Percentiles rank a stretch among this genome's conserved stretches.
These are phyloP conservation scores for Desmophyllum pertusum DNA, from an alignment of 92 coral and sea anemone genomes.

Conservation along the genomic window DNA sequence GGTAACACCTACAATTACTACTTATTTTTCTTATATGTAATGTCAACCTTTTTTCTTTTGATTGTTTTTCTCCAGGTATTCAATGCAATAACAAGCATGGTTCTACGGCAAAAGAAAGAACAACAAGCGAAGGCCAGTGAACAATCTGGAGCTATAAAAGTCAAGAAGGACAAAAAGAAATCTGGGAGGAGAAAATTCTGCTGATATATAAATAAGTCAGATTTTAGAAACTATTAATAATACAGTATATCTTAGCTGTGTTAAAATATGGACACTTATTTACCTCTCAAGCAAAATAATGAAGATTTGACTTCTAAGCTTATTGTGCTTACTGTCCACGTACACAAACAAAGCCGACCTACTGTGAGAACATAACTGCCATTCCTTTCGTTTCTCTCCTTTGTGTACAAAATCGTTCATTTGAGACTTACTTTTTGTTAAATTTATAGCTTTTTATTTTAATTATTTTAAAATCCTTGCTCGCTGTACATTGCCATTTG, in stretches of 20 bases:
- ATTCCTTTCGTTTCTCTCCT: background rate
- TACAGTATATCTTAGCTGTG: constrained; percentile 10
- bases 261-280: constrained; percentile 7
- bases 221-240: constrained; percentile 30
- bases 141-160: constrained; percentile 78
- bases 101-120: constrained; percentile 87
- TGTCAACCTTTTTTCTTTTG: background rate
- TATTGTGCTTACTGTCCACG: background rate
- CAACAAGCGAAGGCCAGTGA: constrained; percentile 80
- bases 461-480: constrained; percentile 7
- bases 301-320: background rate
- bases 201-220: constrained; percentile 26
- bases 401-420: constrained; percentile 9
- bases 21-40: background rate
- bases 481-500: background rate
- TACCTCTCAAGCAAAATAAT: background rate
- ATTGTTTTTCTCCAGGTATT: constrained; percentile 72
- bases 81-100: constrained; percentile 89
- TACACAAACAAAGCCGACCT: background rate
- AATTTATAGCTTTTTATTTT: background rate
- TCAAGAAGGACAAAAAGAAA: constrained; percentile 76
- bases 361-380: background rate
- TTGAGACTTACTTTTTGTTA: background rate
- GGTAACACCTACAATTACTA: background rate
- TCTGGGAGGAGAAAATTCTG: constrained; percentile 61